Percentiles rank a stretch among this genome's conserved stretches.
These are phyloP conservation scores for Limnephilus rhombicus DNA, from an alignment of 2,888 invertebrate species.

Conservation along the genomic window DNA sequence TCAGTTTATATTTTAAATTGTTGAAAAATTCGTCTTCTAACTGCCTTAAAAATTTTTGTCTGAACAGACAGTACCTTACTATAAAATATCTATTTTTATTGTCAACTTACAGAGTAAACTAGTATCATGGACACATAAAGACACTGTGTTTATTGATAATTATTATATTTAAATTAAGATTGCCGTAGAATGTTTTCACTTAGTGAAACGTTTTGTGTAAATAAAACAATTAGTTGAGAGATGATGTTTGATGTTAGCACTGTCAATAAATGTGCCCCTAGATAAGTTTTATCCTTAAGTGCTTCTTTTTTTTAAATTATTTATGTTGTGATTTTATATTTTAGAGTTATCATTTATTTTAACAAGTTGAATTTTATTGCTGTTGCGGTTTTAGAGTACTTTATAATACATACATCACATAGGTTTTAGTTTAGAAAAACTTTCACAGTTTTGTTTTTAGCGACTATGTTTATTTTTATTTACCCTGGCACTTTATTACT, in stretches of 20 bases:
- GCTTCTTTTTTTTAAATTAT: constrained; percentile 46
- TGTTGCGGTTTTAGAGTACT: constrained; percentile 48
- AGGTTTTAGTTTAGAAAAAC: constrained; percentile 29
- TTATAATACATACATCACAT: constrained; percentile 29
- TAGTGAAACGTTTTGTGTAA: constrained; percentile 26
- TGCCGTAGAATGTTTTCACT: constrained; percentile 2
- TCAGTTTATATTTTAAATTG: background rate
- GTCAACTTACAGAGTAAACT: background rate
- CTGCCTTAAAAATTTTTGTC: background rate
- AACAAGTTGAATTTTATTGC: constrained; percentile 43
- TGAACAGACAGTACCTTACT: background rate
- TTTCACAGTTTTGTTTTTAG: constrained; percentile 14
- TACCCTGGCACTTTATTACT: constrained; percentile 12
- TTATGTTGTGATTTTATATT: constrained; percentile 44
- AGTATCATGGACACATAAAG: background rate
- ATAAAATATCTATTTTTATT: background rate
- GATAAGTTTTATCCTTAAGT: constrained; percentile 36
- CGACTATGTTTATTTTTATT: background rate
- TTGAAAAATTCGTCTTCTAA: background rate
- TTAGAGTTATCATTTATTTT: constrained; percentile 40
- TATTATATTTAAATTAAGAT: background rate
- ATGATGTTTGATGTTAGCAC: background rate
- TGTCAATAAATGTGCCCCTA: constrained; percentile 8
- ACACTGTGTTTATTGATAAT: constrained; percentile 9
- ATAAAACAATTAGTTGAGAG: constrained; percentile 31